phyloP scores from a whole-genome alignment of 1,140 invertebrate species.

The Drosophila leontia region DNA sequence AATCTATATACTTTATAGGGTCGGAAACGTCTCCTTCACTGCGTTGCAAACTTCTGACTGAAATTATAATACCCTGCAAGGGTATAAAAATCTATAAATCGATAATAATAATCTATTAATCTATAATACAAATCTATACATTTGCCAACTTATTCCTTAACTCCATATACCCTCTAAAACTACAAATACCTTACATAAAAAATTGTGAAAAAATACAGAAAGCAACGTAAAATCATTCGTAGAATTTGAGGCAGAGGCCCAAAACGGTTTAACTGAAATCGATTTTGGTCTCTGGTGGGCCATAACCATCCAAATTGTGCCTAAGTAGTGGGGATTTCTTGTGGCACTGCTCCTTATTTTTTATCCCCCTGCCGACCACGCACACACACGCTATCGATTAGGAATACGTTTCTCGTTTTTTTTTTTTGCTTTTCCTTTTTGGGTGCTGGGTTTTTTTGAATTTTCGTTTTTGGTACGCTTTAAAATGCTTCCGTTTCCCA shows the following conservation, averaged over 20 bases:
- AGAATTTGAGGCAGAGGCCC: constrained; percentile 53
- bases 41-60: too few species aligned
- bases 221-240: constrained; percentile 69
- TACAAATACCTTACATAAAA: constrained; percentile 9
- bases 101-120: too few species aligned
- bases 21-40: too few species aligned
- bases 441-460: constrained; percentile 42
- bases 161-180: background rate
- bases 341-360: constrained; percentile 28
- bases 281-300: constrained; percentile 80
- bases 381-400: constrained; percentile 70
- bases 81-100: too few species aligned
- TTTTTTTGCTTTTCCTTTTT: constrained; percentile 38
- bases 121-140: background rate
- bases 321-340: constrained; percentile 73
- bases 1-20: too few species aligned
- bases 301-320: constrained; percentile 82
- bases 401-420: constrained; percentile 43
- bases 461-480: constrained; percentile 75
- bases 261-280: constrained; percentile 68
- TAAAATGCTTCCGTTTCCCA: constrained; percentile 74
- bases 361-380: constrained; percentile 25
- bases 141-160: background rate
- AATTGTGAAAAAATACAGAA: constrained; percentile 15
- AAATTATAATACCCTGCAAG: too few species aligned